Base-by-base conservation (phyloP, 53 echinoderm and acorn worm species). In the Antedon mediterranea region DNA sequence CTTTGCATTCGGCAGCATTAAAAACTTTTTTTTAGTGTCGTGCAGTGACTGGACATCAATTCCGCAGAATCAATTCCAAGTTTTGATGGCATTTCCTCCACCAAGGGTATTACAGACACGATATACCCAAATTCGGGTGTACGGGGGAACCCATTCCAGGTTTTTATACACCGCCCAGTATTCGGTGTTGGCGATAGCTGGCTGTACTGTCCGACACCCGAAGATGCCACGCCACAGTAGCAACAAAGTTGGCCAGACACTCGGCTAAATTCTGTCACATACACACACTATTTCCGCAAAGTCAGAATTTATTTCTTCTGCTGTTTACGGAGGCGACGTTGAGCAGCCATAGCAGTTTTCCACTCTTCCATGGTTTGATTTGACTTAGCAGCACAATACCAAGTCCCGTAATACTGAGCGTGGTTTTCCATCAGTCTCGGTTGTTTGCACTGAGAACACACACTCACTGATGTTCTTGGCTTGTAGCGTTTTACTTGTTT, bases 391-490 rank as follows among this genome's bases (percentile, higher is more conserved):
- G 83, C 43, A 79, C 85, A 80, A 71, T 79, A 84, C 75, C 75
- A 79, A 79, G 28, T 84, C 43, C 84, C 84, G 26, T 79, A 79
- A 30, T 84, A 85, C 33, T 80, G 77, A 23, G 76, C 34, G 72
- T 80, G 85, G 71, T 31, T 75, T 3, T 30, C 28, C 8, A 30
- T 28, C 0, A 71, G 29, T 26, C 80, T 30, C 0, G 31, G 71
- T 31, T 71, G 34, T 4, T 71, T 18, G 14, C 85, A 85, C 77
- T 85, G 28, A 29, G 77, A 32, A 43, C 85, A 85, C 1, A 42
- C 31, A 26, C 43, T 34, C 0, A 80, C 28, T 7, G 5, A 5
- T 23, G 78, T 77, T 23, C 72, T 34, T n/a, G n/a, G n/a, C n/a
- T n/a, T n/a, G n/a, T n/a, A n/a, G n/a, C n/a, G n/a, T n/a, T 2